These are phyloP conservation scores for Podabrus alpinus DNA, from an alignment of 2,888 invertebrate genomes.

Conservation along the genomic window DNA sequence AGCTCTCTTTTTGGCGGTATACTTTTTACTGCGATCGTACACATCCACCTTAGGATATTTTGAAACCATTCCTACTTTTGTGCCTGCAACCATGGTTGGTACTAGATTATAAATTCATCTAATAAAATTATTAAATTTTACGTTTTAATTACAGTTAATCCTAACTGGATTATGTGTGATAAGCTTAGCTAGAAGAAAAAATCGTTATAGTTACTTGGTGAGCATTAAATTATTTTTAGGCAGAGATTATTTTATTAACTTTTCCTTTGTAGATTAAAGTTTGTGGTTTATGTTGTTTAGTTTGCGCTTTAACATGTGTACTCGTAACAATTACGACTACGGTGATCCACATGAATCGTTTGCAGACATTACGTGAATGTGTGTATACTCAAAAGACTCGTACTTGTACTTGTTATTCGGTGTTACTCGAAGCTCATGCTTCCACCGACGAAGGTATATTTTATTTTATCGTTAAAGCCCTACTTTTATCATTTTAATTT, in stretches of 20 bases:
- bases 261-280: slow-evolving; percentile 75
- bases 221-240: slow-evolving; percentile 52
- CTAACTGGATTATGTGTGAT: slow-evolving; percentile 85
- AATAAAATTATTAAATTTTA: background rate
- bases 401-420: slow-evolving; percentile 80
- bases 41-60: slow-evolving; percentile 78
- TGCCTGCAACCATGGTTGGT: slow-evolving; percentile 87
- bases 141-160: slow-evolving; percentile 68
- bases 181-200: slow-evolving; percentile 80
- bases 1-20: slow-evolving; percentile 76
- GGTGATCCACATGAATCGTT: slow-evolving; percentile 87
- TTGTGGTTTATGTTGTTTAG: slow-evolving; percentile 84
- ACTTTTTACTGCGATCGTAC: slow-evolving; percentile 77
- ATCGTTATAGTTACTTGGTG: slow-evolving; percentile 88
- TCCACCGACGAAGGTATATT: slow-evolving; percentile 63
- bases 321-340: slow-evolving; percentile 89
- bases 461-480: background rate
- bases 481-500: slow-evolving; percentile 8
- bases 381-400: slow-evolving; percentile 80
- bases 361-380: slow-evolving; percentile 85
- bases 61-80: slow-evolving; percentile 94
- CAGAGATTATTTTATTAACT: background rate
- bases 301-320: slow-evolving; percentile 85
- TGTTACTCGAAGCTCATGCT: slow-evolving; percentile 69
- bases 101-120: background rate